Evolutionary conservation across 2,113 vertebrate species (phyloP).

Genomic region (Malaclemys terrapin): DNA sequence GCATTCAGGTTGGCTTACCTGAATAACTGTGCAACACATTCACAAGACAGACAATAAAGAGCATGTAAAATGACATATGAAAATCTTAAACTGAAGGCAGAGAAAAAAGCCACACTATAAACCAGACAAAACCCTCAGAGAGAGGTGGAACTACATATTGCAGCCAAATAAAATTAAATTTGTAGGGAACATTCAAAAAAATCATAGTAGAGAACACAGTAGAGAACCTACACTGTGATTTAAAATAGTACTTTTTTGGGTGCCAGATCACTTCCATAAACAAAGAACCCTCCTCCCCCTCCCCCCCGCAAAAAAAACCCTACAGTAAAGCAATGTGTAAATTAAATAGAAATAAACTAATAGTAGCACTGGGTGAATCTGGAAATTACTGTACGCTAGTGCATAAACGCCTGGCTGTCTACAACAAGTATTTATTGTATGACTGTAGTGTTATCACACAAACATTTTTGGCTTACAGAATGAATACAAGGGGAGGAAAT

Average conservation of each 20-base stretch:
- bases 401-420: neutral
- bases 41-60: neutral
- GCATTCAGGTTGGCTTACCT: conserved; percentile 8
- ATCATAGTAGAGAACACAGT: neutral
- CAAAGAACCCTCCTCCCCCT: neutral
- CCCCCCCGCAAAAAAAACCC: neutral
- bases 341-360: neutral
- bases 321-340: neutral
- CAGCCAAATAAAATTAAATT: neutral
- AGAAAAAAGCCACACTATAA: neutral
- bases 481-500: neutral
- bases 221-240: neutral
- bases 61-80: neutral
- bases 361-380: neutral
- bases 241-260: neutral
- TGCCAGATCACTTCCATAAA: neutral
- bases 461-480: neutral
- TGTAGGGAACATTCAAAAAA: neutral
- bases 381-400: neutral
- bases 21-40: neutral
- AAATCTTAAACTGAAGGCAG: neutral
- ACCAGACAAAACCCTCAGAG: neutral
- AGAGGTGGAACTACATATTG: neutral
- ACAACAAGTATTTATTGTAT: neutral
- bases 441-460: neutral